A percentile compares a stretch with the other conserved stretches of the same genome.
phyloP scores from a whole-genome alignment of 2,797 vertebrate species.

The Poeciliopsis presidionis region DNA sequence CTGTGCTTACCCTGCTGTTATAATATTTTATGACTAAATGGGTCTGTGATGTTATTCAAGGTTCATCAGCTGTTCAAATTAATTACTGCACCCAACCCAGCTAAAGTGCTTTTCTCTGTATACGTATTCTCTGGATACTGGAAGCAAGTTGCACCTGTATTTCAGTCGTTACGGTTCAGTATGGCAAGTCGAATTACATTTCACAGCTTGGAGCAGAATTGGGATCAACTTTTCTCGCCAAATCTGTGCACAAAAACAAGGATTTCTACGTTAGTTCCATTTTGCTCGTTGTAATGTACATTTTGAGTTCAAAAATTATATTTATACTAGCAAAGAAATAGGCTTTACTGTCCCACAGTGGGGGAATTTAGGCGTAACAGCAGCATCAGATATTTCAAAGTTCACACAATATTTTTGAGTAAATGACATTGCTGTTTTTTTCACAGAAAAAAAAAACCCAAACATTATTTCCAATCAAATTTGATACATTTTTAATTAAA shows the following conservation, averaged over 20 bases:
- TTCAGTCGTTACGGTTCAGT: conserved; percentile 21
- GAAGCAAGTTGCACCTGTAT: conserved; percentile 25
- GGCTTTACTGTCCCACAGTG: no score
- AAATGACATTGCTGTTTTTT: background rate
- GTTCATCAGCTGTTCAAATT: background rate
- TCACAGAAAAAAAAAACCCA: background rate
- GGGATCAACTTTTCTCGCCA: background rate
- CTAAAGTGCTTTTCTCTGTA: background rate
- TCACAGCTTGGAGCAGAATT: background rate
- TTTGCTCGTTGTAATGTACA: background rate
- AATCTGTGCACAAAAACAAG: background rate
- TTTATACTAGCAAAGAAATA: background rate
- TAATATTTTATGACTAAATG: background rate
- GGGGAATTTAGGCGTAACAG: no score
- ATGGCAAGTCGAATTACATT: background rate
- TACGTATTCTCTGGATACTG: conserved; percentile 13
- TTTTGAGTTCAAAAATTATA: background rate
- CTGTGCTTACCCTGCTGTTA: background rate
- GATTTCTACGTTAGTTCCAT: background rate
- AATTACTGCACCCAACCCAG: background rate
- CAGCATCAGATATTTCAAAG: background rate
- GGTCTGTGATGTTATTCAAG: background rate
- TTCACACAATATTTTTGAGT: background rate
- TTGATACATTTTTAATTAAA: background rate
- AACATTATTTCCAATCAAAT: background rate